Evolutionary conservation across 2,797 vertebrate genomes (phyloP).

Genomic region (Delichon dasypus): DNA sequence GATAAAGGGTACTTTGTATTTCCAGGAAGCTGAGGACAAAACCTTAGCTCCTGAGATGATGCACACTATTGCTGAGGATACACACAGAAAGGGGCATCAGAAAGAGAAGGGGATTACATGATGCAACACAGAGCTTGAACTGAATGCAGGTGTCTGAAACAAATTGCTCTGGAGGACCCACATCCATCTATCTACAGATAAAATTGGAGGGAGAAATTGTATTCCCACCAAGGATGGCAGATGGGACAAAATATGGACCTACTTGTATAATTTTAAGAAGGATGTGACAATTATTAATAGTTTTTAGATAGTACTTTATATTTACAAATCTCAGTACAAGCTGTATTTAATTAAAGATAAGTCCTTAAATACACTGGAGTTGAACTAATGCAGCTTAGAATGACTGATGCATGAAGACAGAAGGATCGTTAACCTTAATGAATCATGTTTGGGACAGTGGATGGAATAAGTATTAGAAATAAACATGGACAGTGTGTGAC

Average conservation of each 20-base stretch:
- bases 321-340: neutral
- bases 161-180: neutral
- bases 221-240: neutral
- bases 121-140: neutral
- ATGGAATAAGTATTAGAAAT: neutral
- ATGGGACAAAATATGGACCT: neutral
- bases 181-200: neutral
- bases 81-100: neutral
- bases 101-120: neutral
- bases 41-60: neutral
- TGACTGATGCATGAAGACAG: neutral
- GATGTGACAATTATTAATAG: neutral
- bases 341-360: slow-evolving; percentile 36
- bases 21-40: neutral
- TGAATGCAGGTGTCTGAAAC: neutral
- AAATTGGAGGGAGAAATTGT: neutral
- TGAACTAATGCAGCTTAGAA: slow-evolving; percentile 2
- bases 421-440: neutral
- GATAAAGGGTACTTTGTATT: neutral
- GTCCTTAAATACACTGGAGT: neutral
- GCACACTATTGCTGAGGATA: neutral
- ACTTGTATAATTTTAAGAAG: neutral
- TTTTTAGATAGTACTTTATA: neutral
- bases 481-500: neutral
- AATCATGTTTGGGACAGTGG: neutral